These are phyloP conservation scores for Parus major DNA, from an alignment of 2,113 vertebrate genomes.

Conservation along the genomic window DNA sequence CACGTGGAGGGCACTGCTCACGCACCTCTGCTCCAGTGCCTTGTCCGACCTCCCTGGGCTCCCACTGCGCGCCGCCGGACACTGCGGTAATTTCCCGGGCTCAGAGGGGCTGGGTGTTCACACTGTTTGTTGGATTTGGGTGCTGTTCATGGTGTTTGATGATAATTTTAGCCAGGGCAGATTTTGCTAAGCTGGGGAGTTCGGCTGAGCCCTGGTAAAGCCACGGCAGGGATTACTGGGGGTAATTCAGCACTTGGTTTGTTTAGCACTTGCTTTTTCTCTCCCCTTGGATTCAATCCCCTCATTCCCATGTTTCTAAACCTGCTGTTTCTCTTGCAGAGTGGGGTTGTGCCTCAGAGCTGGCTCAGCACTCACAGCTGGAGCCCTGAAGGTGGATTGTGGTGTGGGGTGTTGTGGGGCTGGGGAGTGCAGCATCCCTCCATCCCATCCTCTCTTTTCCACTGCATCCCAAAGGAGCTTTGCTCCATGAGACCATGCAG, in stretches of 20 bases:
- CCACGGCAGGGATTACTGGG: conserved; percentile 35
- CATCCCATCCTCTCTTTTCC: not conserved
- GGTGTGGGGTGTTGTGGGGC: not conserved
- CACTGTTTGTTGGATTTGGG: not conserved
- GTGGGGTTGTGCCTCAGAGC: not conserved
- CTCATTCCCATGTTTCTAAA: not conserved
- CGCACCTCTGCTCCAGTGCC: not conserved
- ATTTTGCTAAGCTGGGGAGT: conserved; percentile 62
- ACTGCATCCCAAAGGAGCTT: not conserved
- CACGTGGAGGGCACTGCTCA: not conserved
- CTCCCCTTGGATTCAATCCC: not conserved
- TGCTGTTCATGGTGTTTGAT: not conserved
- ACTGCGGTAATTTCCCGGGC: not conserved
- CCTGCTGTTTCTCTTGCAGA: not conserved
- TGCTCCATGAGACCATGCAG: not conserved
- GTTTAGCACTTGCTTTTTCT: not conserved
- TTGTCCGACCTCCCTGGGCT: rapidly evolving
- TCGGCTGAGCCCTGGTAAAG: conserved; percentile 54
- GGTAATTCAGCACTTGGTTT: conserved; percentile 53
- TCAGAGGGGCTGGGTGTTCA: not conserved
- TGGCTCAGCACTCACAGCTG: not conserved
- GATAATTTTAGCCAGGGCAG: conserved; percentile 71
- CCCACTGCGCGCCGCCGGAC: not conserved
- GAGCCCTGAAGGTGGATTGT: not conserved
- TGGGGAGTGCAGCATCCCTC: not conserved